phyloP scores from a whole-genome alignment of 2,113 vertebrate genomes.

The Ceyx margarethae region DNA sequence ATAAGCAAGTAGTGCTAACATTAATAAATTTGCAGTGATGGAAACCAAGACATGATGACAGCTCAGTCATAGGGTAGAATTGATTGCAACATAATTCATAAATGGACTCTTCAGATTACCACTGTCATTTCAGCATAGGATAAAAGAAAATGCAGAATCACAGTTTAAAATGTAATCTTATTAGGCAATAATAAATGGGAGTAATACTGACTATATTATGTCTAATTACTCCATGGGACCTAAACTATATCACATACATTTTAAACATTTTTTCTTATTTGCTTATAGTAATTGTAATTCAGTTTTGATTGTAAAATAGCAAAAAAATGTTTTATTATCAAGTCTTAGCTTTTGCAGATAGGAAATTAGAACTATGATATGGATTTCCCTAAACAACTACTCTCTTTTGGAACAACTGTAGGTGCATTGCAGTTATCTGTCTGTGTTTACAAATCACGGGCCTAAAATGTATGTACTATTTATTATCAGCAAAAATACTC shows the following conservation, averaged over 20 bases:
- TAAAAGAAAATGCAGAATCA: background rate
- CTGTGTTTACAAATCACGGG: background rate
- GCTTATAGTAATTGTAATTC: background rate
- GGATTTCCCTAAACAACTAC: background rate
- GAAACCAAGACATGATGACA: background rate
- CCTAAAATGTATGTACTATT: background rate
- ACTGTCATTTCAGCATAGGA: background rate
- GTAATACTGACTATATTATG: background rate
- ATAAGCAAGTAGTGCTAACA: background rate
- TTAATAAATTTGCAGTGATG: background rate
- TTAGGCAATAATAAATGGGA: background rate
- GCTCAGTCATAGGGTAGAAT: background rate
- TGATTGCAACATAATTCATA: background rate
- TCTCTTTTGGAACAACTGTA: accelerated
- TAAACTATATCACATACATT: background rate
- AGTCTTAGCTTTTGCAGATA: background rate
- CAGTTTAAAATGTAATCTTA: background rate
- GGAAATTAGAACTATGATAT: background rate
- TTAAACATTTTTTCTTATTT: background rate
- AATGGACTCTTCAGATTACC: background rate
- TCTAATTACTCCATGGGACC: background rate
- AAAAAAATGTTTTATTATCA: background rate
- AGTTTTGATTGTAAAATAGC: background rate
- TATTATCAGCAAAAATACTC: background rate
- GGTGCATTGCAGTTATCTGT: background rate